Evolutionary conservation across 2,888 invertebrate genomes (phyloP), one percentile per base, ranked within the genome.

Genomic region (Listrodromus nycthemerus): DNA sequence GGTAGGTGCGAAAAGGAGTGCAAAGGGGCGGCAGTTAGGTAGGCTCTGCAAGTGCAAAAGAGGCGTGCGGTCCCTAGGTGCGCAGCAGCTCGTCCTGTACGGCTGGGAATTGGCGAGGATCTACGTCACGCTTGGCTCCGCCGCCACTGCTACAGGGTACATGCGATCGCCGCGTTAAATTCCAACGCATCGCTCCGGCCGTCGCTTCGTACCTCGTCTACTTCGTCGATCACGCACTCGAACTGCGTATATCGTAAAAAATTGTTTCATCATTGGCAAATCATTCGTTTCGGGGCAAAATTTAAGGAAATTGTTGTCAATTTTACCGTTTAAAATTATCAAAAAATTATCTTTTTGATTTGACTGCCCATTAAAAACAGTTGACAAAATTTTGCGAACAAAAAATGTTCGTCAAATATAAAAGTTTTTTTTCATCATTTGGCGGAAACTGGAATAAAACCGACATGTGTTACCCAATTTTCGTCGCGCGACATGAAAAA

Each of bases 11-110:
- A 83, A 80, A 80, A 83, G 63, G 74, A 37, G 45, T 66, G 65
- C 52, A 73, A 73, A 48, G 66, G 69, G 76, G 75, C 24, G 73
- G 70, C 45, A 58, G 77, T 82, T 70, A 65, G 73, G 52, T 81
- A 78, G 85, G 80, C 70, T 21, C 19, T 79, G 45, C 33, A 37
- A 50, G 74, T 58, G 78, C 74, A 66, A 70, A 78, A 76, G 78
- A 83, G 83, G 84, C 82, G 84, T 66, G 61, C 30, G 77, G 85
- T 82, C 70, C 37, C 83, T 67, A 77, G 80, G 85, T 85, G 83
- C 83, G 84, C 66, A 41, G 74, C 63, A 63, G 63, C 58, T 66
- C 76, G 76, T 61, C 73, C 70, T 63, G 30, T 61, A 50, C 50
- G 37, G 30, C 71, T 61, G 71, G 66, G 41, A 67, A 63, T 48